These are phyloP conservation scores for Tamias sibiricus DNA, from an alignment of 2,113 vertebrate species.

Conservation along the genomic window DNA sequence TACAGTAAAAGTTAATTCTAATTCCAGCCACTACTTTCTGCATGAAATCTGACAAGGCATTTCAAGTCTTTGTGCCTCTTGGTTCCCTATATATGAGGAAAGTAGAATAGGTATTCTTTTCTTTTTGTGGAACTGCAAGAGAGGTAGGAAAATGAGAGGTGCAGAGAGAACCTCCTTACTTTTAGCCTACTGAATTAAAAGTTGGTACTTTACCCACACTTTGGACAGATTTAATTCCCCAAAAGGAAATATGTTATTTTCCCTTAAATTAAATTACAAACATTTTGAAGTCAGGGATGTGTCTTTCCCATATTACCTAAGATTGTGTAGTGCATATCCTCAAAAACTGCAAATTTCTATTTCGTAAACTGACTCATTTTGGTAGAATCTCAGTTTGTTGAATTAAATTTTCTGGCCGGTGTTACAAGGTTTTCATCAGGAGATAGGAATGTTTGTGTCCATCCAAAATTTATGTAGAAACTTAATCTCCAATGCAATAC, in stretches of 20 bases:
- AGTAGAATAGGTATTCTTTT: not conserved
- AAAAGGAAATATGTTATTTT: not conserved
- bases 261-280: not conserved
- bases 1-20: not conserved
- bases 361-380: not conserved
- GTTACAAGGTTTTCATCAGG: not conserved
- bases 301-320: not conserved
- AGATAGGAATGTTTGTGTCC: not conserved
- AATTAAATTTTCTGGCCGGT: not conserved
- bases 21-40: not conserved
- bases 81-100: not conserved
- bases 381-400: not conserved
- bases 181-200: not conserved
- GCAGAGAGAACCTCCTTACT: not conserved
- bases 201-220: not conserved
- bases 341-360: not conserved
- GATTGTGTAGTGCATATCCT: not conserved
- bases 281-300: not conserved
- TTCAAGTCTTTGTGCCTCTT: not conserved
- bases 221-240: not conserved
- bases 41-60: not conserved
- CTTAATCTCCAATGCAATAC: not conserved
- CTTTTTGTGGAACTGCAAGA: not conserved
- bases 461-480: not conserved
- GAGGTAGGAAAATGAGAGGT: too few species aligned